phyloP scores from a whole-genome alignment of 2,113 vertebrate species.

The Paraplagusia blochii region DNA sequence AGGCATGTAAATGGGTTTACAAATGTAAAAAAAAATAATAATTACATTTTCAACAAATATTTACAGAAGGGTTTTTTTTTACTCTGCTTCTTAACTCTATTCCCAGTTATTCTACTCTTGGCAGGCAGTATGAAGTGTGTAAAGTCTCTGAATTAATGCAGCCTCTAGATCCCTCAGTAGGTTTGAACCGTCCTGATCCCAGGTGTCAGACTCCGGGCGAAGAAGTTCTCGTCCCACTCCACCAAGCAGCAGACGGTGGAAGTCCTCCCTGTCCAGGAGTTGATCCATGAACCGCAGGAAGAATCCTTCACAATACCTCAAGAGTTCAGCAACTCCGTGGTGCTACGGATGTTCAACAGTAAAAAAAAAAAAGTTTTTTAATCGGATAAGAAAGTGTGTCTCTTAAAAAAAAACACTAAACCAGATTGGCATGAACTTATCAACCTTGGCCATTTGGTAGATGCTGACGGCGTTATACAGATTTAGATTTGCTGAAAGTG shows the following conservation, averaged over 20 bases:
- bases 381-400: neutral
- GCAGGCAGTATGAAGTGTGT: conserved; percentile 35
- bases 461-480: conserved; percentile 78
- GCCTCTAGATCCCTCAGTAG: conserved; percentile 63
- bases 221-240: conserved; percentile 18
- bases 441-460: conserved; percentile 88
- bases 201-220: neutral
- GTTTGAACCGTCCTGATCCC: conserved; percentile 8
- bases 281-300: conserved; percentile 88
- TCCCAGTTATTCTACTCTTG: conserved; percentile 14
- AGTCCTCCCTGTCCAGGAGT: conserved; percentile 83
- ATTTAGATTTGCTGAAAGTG: conserved; percentile 82
- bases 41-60: too few species aligned
- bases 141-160: conserved; percentile 55
- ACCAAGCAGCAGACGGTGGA: conserved; percentile 84
- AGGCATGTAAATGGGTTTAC: too few species aligned
- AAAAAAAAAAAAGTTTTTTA: neutral
- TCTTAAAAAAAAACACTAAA: neutral
- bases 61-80: too few species aligned
- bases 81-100: too few species aligned
- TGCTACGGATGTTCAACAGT: conserved; percentile 65
- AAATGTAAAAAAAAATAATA: too few species aligned
- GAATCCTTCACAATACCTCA: conserved; percentile 85
- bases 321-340: conserved; percentile 80
- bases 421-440: neutral